These are phyloP conservation scores for Macroglossus sobrinus DNA, from an alignment of 2,113 vertebrate species.

Conservation along the genomic window DNA sequence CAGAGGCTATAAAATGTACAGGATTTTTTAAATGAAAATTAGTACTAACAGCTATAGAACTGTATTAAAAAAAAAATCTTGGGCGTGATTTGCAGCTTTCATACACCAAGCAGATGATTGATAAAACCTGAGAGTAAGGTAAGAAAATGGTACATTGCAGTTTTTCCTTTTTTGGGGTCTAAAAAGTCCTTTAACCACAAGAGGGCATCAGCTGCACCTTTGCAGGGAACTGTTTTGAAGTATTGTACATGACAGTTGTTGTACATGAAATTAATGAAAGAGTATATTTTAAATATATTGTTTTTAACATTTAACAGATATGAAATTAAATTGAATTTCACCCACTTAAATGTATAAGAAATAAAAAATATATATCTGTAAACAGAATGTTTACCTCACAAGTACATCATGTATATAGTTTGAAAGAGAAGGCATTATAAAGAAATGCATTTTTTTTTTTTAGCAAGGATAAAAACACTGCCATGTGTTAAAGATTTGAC, in stretches of 20 bases:
- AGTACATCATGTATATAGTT: constrained; percentile 72
- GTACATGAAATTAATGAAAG: constrained; percentile 79
- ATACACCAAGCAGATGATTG: constrained; percentile 74
- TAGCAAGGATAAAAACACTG: constrained; percentile 74
- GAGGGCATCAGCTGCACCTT: constrained; percentile 82
- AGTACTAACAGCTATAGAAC: constrained; percentile 78
- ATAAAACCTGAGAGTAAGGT: constrained; percentile 76
- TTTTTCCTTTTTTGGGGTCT: constrained; percentile 36
- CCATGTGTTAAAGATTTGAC: constrained; percentile 61
- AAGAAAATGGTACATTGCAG: constrained; percentile 64
- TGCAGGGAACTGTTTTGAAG: constrained; percentile 76
- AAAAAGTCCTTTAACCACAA: constrained; percentile 80
- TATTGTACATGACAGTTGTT: constrained; percentile 74
- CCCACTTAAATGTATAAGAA: constrained; percentile 71
- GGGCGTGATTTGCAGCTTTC: constrained; percentile 74
- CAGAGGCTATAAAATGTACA: constrained; percentile 79
- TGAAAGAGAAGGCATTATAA: constrained; percentile 79
- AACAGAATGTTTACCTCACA: constrained; percentile 82
- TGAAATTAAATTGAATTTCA: constrained; percentile 66
- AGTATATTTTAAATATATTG: constrained; percentile 85
- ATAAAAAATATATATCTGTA: constrained; percentile 73
- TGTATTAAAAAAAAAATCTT: constrained; percentile 64
- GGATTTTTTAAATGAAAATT: constrained; percentile 82
- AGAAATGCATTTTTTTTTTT: constrained; percentile 81
- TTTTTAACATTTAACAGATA: constrained; percentile 79